A percentile compares a stretch with the other conserved stretches of the same genome.
These are phyloP conservation scores for Melipona beecheii DNA, from an alignment of 2,888 invertebrate genomes.

Conservation along the genomic window DNA sequence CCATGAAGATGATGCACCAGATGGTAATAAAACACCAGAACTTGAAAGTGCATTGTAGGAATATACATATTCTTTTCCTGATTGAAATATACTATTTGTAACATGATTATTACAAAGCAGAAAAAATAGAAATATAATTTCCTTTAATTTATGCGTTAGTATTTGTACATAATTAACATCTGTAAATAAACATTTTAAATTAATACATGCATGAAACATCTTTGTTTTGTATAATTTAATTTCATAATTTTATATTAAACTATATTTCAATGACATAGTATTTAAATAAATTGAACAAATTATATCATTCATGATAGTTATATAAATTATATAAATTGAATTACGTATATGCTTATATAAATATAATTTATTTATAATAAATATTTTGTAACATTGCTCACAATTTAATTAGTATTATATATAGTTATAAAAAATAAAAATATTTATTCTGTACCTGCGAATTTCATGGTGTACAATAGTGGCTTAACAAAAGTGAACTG, in stretches of 20 bases:
- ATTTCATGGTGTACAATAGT: constrained; percentile 76
- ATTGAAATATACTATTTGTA: constrained; percentile 71
- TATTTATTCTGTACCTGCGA: constrained; percentile 73
- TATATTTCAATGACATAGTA: constrained; percentile 2
- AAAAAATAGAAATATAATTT: constrained; percentile 45
- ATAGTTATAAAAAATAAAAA: constrained; percentile 33
- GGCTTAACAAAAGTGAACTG: constrained; percentile 78
- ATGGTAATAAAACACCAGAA: constrained; percentile 79
- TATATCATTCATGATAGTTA: background rate
- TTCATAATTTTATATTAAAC: constrained; percentile 7
- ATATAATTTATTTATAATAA: constrained; percentile 2
- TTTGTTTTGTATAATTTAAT: background rate
- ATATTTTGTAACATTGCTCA: background rate
- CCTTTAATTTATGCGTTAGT: constrained; percentile 16
- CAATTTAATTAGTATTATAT: constrained; percentile 24
- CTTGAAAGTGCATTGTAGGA: constrained; percentile 78
- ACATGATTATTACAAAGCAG: constrained; percentile 40
- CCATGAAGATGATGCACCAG: constrained; percentile 79
- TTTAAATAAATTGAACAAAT: constrained; percentile 14
- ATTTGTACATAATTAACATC: constrained; percentile 41
- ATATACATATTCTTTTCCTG: constrained; percentile 79
- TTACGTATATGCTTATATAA: background rate
- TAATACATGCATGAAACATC: constrained; percentile 14
- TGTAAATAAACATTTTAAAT: constrained; percentile 46
- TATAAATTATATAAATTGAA: constrained; percentile 8